These are phyloP conservation scores for Mellilla xanthometata DNA, from an alignment of 2,888 invertebrate genomes.

Conservation along the genomic window DNA sequence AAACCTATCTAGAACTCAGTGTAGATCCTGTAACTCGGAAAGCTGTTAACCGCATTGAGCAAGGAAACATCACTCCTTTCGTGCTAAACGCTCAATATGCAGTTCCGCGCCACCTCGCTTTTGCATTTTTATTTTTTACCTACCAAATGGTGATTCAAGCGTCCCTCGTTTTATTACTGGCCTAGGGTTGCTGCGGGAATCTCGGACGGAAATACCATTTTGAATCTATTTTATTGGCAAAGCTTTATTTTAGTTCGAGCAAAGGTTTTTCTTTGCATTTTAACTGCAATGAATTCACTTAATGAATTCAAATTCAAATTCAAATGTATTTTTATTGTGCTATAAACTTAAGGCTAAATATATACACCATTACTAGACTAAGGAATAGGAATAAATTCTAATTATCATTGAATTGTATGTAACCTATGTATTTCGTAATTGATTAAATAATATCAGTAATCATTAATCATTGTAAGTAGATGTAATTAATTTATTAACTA, in stretches of 20 bases:
- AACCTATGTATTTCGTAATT: too few relatives aligned
- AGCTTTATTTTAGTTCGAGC: not conserved
- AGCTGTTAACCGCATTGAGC: slow-evolving; percentile 5
- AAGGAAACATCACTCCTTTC: slow-evolving; percentile 6
- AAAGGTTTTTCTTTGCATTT: not conserved
- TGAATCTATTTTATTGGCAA: not conserved
- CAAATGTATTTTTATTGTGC: too few relatives aligned
- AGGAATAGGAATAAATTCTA: too few relatives aligned
- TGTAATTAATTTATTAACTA: too few relatives aligned
- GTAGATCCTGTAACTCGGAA: not conserved
- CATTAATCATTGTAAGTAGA: too few relatives aligned
- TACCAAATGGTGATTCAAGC: slow-evolving; percentile 17
- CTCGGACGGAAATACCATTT: slow-evolving; percentile 1
- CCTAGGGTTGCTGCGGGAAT: slow-evolving; percentile 5
- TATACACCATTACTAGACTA: too few relatives aligned
- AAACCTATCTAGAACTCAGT: not conserved
- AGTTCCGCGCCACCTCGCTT: slow-evolving; percentile 7
- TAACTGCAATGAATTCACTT: too few relatives aligned
- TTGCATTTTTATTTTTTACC: slow-evolving; percentile 10
- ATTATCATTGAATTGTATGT: too few relatives aligned
- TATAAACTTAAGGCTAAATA: too few relatives aligned
- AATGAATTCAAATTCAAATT: too few relatives aligned
- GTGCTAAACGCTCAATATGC: slow-evolving; percentile 15
- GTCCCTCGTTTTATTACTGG: slow-evolving; percentile 10
- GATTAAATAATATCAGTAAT: too few relatives aligned